Evolutionary conservation across 2,888 invertebrate genomes (phyloP), one percentile per base, ranked within the genome.

Genomic region (Ellobium chinense): DNA sequence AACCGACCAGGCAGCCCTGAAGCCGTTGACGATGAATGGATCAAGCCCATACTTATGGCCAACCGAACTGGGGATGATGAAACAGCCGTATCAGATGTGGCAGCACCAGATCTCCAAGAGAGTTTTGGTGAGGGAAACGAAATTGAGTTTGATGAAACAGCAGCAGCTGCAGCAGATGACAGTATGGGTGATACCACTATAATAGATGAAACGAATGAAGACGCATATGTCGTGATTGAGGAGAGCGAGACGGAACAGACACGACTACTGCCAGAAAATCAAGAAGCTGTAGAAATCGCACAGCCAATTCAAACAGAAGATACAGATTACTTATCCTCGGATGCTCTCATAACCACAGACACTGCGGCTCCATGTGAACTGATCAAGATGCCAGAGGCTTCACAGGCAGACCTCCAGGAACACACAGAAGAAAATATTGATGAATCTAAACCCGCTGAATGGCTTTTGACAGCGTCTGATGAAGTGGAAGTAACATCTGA

Each of bases 1-100:
- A 60, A 37, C 39, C 2, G 75, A 39, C 46, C 63, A 1, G 21
- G 2, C 21, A 75, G 75, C 24, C 75, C 65, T 24, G 75, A 46
- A 63, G 75, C 63, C 9, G 24, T 37, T 39, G 63, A 75, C 18
- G 75, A 75, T 75, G 75, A 65, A 54, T 65, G 63, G 75, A 75
- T 65, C 46, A 75, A 62, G 39, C 74, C 73, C 1, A 60, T 73
- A n/a, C n/a, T 34, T 2, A 3, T 58, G 9, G n/a, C 4, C 9
- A 58, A 72, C 27, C 5, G 18, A 21, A 18, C 24, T 66, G 2
- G 3, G 24, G 31, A 27, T 31, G 9, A 18, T 21, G 46, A 34
- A 21, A 31, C 34, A n/a, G 27, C 21, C 27, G 12, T 24, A 24
- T 34, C 27, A 27, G 2, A 24, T 27, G 5, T 4, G 1, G 58